Evolutionary conservation across 2,113 vertebrate genomes (phyloP).

Genomic region (Salvelinus namaycush): DNA sequence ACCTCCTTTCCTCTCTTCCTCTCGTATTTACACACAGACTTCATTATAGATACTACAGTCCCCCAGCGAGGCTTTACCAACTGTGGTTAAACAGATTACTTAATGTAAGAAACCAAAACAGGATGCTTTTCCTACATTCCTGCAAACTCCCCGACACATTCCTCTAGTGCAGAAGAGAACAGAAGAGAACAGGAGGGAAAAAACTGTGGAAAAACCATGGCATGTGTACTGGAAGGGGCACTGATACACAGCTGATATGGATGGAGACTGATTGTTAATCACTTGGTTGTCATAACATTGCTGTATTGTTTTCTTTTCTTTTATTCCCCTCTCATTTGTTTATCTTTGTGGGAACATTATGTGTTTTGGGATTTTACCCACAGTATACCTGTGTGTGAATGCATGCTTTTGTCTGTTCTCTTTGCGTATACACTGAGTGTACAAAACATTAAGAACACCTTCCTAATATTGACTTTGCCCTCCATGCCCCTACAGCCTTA

Average conservation of each 20-base stretch:
- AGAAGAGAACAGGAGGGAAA: conserved; percentile 48
- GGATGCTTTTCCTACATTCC: conserved; percentile 81
- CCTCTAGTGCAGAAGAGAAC: conserved; percentile 64
- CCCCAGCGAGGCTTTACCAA: conserved; percentile 8
- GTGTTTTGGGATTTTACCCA: too few relatives aligned
- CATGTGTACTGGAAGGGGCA: conserved; percentile 47
- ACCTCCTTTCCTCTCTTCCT: neutral
- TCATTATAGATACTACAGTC: neutral
- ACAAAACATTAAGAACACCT: neutral
- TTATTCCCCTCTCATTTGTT: conserved; percentile 44
- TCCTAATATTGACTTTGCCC: too few relatives aligned
- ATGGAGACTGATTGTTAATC: conserved; percentile 75
- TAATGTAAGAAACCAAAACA: conserved; percentile 74
- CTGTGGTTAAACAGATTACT: conserved; percentile 59
- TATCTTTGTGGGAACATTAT: too few relatives aligned
- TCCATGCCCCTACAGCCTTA: too few relatives aligned
- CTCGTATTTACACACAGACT: neutral
- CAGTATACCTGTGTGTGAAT: too few relatives aligned
- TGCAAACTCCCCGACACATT: conserved; percentile 55
- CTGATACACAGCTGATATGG: conserved; percentile 64
- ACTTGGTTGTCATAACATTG: conserved; percentile 65
- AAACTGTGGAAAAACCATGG: conserved; percentile 65
- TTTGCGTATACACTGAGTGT: neutral
- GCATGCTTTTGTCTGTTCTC: neutral
- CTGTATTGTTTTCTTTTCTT: conserved; percentile 39